These are phyloP conservation scores for Patella depressa DNA, from an alignment of 2,888 invertebrate genomes.

Conservation along the genomic window DNA sequence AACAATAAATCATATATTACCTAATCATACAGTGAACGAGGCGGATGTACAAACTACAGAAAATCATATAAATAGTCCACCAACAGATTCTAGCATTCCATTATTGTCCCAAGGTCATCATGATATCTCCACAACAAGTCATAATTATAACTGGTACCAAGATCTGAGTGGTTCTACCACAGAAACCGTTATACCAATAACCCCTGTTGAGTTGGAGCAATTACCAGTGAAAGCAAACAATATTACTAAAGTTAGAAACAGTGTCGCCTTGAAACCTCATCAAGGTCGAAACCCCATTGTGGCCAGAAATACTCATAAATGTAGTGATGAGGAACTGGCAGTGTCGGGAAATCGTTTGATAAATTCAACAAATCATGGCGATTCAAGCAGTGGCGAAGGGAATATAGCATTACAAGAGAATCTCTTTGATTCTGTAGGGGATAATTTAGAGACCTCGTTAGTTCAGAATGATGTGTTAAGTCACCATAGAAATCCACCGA, in stretches of 20 bases:
- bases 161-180: constrained; percentile 74
- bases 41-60: background rate
- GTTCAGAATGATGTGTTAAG: constrained; percentile 73
- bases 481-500: constrained; percentile 71
- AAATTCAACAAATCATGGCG: constrained; percentile 37
- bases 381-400: background rate
- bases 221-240: constrained; percentile 60
- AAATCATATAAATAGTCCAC: constrained; percentile 10
- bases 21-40: background rate
- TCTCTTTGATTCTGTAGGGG: constrained; percentile 61
- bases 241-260: constrained; percentile 51
- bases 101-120: background rate
- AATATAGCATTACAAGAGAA: constrained; percentile 36
- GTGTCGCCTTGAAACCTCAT: constrained; percentile 79
- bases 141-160: constrained; percentile 23
- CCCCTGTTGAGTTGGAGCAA: constrained; percentile 74
- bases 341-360: constrained; percentile 71
- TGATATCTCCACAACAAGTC: background rate
- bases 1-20: background rate
- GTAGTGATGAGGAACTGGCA: constrained; percentile 73
- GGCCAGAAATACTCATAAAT: constrained; percentile 80
- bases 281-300: constrained; percentile 88
- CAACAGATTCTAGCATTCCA: constrained; percentile 2
- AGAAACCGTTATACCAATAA: constrained; percentile 76
- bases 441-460: constrained; percentile 67